These are phyloP conservation scores for Anas platyrhynchos DNA, from an alignment of 2,113 vertebrate species.

Conservation along the genomic window DNA sequence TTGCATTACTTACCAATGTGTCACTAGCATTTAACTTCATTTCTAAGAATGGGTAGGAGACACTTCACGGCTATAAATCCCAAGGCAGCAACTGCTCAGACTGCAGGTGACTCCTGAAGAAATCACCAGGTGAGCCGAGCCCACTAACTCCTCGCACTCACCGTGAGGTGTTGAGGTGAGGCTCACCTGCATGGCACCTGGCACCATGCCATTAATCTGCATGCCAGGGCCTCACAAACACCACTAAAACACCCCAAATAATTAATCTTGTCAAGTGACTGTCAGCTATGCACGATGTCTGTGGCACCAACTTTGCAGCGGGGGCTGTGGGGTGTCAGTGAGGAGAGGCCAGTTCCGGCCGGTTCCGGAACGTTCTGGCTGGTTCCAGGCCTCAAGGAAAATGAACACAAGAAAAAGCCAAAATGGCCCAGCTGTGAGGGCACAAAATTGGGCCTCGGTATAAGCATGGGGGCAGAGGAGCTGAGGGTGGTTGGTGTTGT, in stretches of 20 bases:
- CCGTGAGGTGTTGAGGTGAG: rapidly evolving
- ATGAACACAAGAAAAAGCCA: rapidly evolving
- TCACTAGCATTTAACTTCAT: not conserved
- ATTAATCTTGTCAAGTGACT: not conserved
- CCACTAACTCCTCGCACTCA: rapidly evolving
- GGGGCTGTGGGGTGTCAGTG: not conserved
- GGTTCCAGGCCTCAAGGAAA: not conserved
- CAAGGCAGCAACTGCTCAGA: too few relatives aligned
- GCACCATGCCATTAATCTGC: not conserved
- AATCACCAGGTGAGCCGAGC: too few relatives aligned
- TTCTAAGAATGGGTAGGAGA: rapidly evolving
- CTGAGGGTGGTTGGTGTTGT: too few relatives aligned
- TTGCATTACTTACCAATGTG: rapidly evolving
- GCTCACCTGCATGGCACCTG: not conserved
- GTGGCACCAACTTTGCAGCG: not conserved
- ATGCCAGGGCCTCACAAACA: not conserved
- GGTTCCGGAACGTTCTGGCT: rapidly evolving
- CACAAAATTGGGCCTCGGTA: too few relatives aligned
- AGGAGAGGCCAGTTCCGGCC: rapidly evolving
- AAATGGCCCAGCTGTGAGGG: rapidly evolving
- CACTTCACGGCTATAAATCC: not conserved
- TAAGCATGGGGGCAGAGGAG: not conserved
- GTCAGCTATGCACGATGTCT: rapidly evolving
- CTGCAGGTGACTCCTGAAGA: not conserved
- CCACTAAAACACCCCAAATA: not conserved